Evolutionary conservation across 2,888 invertebrate species (phyloP).

Genomic region (Cephus pulcher): DNA sequence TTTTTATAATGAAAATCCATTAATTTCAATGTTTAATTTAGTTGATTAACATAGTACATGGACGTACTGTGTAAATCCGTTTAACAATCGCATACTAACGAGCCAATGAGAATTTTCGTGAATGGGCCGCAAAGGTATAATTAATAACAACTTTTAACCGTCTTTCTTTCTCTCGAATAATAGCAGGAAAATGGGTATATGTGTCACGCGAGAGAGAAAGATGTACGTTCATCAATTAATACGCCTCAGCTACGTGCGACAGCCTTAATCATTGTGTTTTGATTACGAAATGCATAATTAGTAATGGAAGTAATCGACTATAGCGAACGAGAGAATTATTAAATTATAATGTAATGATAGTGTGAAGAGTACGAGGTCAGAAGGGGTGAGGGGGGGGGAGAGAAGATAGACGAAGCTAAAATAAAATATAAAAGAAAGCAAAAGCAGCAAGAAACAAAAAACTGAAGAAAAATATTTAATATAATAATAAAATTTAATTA

Average conservation of each 20-base stretch:
- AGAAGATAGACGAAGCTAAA: conserved; percentile 1
- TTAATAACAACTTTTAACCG: neutral
- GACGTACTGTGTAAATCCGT: neutral
- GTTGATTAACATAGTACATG: neutral
- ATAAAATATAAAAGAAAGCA: neutral
- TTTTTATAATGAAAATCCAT: neutral
- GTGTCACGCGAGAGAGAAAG: neutral
- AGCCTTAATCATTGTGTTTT: conserved; percentile 41
- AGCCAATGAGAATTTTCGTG: neutral
- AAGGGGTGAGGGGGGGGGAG: no score
- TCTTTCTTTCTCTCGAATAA: neutral
- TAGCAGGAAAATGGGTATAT: neutral
- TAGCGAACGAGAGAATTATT: conserved; percentile 12
- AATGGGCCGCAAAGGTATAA: neutral
- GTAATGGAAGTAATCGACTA: conserved; percentile 15
- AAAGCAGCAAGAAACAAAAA: neutral
- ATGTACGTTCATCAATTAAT: conserved; percentile 16
- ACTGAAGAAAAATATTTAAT: conserved; percentile 45
- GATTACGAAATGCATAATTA: conserved; percentile 30
- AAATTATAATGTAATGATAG: neutral
- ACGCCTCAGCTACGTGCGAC: conserved; percentile 29
- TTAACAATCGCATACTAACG: neutral
- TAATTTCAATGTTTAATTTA: neutral
- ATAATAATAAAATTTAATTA: conserved; percentile 45
- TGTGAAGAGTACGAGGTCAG: neutral